These are phyloP conservation scores for Trinectes maculatus DNA, from an alignment of 2,113 vertebrate species.

Conservation along the genomic window DNA sequence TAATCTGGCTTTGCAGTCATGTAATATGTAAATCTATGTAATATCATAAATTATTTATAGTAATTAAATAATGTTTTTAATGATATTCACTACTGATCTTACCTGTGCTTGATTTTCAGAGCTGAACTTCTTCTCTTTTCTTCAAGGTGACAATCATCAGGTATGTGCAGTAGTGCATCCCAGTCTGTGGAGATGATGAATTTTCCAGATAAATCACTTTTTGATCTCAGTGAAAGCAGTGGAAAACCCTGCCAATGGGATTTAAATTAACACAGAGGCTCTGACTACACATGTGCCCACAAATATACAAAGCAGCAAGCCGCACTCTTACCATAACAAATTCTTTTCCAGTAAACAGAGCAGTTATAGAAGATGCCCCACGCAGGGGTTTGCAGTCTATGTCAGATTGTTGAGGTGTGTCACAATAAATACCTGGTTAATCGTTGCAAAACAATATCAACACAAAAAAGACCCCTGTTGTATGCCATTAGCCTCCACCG, in stretches of 20 bases:
- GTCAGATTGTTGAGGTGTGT: neutral
- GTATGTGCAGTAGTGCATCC: constrained; percentile 74
- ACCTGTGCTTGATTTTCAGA: constrained; percentile 81
- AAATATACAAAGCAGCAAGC: neutral
- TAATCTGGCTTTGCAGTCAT: neutral
- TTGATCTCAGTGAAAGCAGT: neutral
- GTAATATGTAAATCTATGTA: no score
- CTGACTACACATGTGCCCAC: neutral
- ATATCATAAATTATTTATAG: neutral
- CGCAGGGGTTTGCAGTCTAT: no score
- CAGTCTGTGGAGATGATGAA: neutral
- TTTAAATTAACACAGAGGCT: neutral
- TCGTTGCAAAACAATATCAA: neutral
- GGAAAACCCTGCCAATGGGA: neutral
- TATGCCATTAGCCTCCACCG: neutral
- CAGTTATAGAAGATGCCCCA: neutral
- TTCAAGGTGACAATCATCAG: constrained; percentile 99
- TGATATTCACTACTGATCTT: constrained; percentile 3
- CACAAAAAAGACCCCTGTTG: neutral
- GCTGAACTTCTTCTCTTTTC: constrained; percentile 97
- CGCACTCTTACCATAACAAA: neutral
- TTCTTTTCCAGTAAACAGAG: neutral
- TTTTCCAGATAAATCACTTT: neutral
- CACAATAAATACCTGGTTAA: neutral
- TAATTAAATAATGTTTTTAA: neutral